Evolutionary conservation across 1,140 invertebrate species (phyloP).

Genomic region (Bombus pascuorum): DNA sequence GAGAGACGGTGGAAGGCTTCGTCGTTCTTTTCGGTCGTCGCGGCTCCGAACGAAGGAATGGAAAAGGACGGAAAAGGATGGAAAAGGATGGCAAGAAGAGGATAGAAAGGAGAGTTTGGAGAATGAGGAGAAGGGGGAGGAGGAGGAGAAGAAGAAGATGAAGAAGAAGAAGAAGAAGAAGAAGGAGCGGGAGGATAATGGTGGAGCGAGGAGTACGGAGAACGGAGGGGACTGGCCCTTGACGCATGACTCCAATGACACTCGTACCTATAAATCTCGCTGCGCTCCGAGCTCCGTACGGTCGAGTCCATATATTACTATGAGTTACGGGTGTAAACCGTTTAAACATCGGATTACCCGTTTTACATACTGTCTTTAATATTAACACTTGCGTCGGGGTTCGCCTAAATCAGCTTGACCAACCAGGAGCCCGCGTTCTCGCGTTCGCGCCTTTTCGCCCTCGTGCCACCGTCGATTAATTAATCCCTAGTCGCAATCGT

Average conservation of each 20-base stretch:
- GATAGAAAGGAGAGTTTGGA: not conserved
- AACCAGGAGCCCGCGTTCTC: slow-evolving; percentile 36
- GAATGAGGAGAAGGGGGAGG: too few relatives aligned
- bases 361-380: slow-evolving; percentile 80
- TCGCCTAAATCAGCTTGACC: slow-evolving; percentile 66
- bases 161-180: not conserved
- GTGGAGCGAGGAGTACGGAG: not conserved
- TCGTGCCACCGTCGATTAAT: slow-evolving; percentile 26
- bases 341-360: slow-evolving; percentile 81
- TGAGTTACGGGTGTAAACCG: slow-evolving; percentile 81
- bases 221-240: slow-evolving; percentile 59
- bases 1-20: slow-evolving; percentile 22
- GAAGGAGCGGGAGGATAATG: not conserved
- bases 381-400: slow-evolving; percentile 76
- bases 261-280: slow-evolving; percentile 79
- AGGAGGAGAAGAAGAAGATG: not conserved
- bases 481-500: slow-evolving; percentile 19
- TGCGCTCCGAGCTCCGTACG: slow-evolving; percentile 67
- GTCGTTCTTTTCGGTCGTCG: slow-evolving; percentile 32
- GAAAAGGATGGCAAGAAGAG: not conserved
- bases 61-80: not conserved
- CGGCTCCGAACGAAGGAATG: not conserved
- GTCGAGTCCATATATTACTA: slow-evolving; percentile 79
- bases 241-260: slow-evolving; percentile 80
- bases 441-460: slow-evolving; percentile 2